Percentiles rank a stretch among this genome's conserved stretches.
Evolutionary conservation across 2,797 vertebrate genomes (phyloP).

Genomic region (Hippocampus kuda): DNA sequence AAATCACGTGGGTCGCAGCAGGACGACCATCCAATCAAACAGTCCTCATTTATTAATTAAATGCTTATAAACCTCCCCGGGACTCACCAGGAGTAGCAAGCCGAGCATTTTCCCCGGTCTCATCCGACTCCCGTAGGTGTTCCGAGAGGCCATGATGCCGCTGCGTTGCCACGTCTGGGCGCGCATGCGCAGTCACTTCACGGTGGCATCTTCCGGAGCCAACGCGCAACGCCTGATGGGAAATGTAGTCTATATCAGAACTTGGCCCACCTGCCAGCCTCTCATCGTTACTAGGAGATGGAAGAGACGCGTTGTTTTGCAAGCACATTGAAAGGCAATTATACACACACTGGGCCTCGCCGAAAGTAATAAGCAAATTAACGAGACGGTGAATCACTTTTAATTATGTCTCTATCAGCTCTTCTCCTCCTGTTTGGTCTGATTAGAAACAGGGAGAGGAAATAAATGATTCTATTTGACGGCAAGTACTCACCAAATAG

Average conservation of each 20-base stretch:
- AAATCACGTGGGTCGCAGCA: too few relatives aligned
- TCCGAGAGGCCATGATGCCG: conserved; percentile 76
- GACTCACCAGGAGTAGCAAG: conserved; percentile 66
- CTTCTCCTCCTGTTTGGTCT: neutral
- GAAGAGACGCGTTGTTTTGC: neutral
- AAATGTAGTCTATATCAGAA: conserved; percentile 47
- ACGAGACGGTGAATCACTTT: conserved; percentile 1
- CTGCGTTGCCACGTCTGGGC: conserved; percentile 71
- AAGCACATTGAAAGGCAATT: neutral
- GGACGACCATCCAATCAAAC: neutral
- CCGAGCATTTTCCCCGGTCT: conserved; percentile 61
- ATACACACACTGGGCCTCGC: neutral
- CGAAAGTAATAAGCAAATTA: neutral
- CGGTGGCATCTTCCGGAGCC: conserved; percentile 24
- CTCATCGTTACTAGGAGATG: neutral
- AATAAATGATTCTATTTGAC: conserved; percentile 1
- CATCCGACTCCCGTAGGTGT: conserved; percentile 55
- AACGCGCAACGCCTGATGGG: conserved; percentile 43
- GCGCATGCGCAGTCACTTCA: conserved; percentile 65
- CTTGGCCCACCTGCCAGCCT: neutral
- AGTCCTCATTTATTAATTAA: neutral
- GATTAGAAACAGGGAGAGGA: conserved; percentile 1
- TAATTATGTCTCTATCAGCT: neutral
- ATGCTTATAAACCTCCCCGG: neutral
- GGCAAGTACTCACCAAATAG: neutral